Percentiles rank a stretch among this genome's conserved stretches.
phyloP scores from a whole-genome alignment of 2,113 vertebrate species.

The Sinosuthora webbiana region DNA sequence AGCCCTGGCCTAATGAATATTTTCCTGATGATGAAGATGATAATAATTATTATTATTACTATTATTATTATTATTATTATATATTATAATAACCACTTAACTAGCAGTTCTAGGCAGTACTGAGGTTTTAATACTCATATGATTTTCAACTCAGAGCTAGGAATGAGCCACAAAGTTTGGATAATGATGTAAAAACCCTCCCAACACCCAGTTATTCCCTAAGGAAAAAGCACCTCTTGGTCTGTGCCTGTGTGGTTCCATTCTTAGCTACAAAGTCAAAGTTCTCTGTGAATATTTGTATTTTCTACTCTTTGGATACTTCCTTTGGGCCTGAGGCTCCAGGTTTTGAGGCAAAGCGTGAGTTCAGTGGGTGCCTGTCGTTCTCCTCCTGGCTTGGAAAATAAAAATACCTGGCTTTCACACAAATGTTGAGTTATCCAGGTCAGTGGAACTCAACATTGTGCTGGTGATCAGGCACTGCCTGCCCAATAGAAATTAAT shows the following conservation, averaged over 20 bases:
- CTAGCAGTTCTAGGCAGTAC: not conserved
- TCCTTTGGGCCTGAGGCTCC: not conserved
- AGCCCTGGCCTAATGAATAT: not conserved
- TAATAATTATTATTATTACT: not conserved
- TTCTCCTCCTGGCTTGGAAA: not conserved
- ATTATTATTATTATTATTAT: not conserved
- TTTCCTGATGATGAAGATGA: not conserved
- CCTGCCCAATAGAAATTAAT: fast-evolving
- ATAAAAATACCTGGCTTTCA: not conserved
- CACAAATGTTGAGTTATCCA: not conserved
- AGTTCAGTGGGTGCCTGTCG: not conserved
- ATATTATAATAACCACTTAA: too few relatives aligned
- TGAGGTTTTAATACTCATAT: not conserved
- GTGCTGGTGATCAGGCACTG: not conserved
- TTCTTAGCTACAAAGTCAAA: not conserved
- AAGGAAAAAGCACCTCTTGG: not conserved
- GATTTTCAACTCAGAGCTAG: not conserved
- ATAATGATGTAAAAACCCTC: not conserved
- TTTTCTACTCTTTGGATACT: not conserved
- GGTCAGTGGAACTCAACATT: not conserved
- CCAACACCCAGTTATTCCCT: not conserved
- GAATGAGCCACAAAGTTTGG: not conserved
- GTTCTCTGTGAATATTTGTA: not conserved
- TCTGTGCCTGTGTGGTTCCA: not conserved
- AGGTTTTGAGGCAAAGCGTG: not conserved